Conservation (phyloP, 1,140 invertebrate genomes). For the Dinothrombium tinctorium region DNA sequence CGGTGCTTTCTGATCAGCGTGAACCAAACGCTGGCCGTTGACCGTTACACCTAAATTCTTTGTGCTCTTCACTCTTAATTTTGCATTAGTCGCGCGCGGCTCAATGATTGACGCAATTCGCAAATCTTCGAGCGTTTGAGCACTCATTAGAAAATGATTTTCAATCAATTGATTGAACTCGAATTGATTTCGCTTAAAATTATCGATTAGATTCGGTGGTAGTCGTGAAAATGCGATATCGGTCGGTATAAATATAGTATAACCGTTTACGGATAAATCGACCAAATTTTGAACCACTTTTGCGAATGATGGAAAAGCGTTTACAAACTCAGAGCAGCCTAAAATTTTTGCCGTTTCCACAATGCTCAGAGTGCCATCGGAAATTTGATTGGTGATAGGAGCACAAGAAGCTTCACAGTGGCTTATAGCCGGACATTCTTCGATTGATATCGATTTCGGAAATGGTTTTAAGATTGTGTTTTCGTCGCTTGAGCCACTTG, state of each 20-base stretch:
- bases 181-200: slow-evolving; percentile 11
- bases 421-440: background rate
- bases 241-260: slow-evolving; percentile 16
- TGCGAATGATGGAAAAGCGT: background rate
- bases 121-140: slow-evolving; percentile 11
- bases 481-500: too few relatives aligned
- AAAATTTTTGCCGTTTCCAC: slow-evolving; percentile 4
- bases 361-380: background rate
- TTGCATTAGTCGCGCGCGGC: slow-evolving; percentile 5
- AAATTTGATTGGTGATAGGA: background rate
- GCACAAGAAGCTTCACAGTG: background rate
- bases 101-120: slow-evolving; percentile 3
- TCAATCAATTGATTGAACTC: slow-evolving; percentile 9
- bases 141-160: slow-evolving; percentile 13
- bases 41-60: slow-evolving; percentile 14
- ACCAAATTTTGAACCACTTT: slow-evolving; percentile 5
- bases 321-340: slow-evolving; percentile 7
- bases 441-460: too few relatives aligned
- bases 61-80: slow-evolving; percentile 9
- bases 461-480: too few relatives aligned
- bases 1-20: slow-evolving; percentile 14
- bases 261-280: slow-evolving; percentile 8
- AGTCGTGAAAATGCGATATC: slow-evolving; percentile 15
- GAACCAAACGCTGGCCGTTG: slow-evolving; percentile 16
- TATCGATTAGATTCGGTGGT: slow-evolving; percentile 12